Evolutionary conservation across 2,113 vertebrate species (phyloP), one percentile per base, ranked within the genome.

Genomic region (Ardeotis arabs): DNA sequence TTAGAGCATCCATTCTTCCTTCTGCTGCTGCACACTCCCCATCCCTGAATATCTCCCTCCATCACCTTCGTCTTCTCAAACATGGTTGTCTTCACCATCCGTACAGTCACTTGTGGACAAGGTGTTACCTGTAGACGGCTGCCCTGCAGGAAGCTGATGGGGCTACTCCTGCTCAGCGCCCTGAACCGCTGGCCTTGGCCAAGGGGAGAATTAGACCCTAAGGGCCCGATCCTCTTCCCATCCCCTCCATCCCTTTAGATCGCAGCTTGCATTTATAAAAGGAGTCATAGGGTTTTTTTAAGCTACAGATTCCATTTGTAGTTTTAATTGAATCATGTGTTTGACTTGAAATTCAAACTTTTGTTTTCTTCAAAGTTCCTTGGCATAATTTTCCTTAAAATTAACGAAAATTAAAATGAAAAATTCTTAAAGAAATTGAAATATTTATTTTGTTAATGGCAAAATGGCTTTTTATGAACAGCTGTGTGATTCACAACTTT

Each of bases 81-180:
- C 15, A 0, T 1, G 4, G 4, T 18, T 55, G 33, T 2, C 25
- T 47, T 63, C 31, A 20, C 33, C 55, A 29, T 7, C 63, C 0
- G 0, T 22, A 23, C 1, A 1, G 52, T 21, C 1, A 0, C 12
- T 52, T 1, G 1, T 4, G 33, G 21, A 23, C 47, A 23, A 52
- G 58, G 16, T 37, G 17, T 29, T 24, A 7, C 29, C 44, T 8
- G 4, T 4, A 15, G n/a, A 6, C 2, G 2, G 10, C 59, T 77
- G 39, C 33, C 20, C 45, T 12, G 15, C 3, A 14, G 25, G 41
- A 41, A 73, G 19, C 8, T 76, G 69, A 10, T 37, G 76, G 39
- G 68, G 80, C 41, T 70, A 3, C 12, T 59, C 15, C 66, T 66
- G 44, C 73, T 84, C 50, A 49, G 55, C 10, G 5, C 45, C 69